Base-by-base conservation (phyloP, 2,797 vertebrate species). In the Oophaga sylvatica region DNA sequence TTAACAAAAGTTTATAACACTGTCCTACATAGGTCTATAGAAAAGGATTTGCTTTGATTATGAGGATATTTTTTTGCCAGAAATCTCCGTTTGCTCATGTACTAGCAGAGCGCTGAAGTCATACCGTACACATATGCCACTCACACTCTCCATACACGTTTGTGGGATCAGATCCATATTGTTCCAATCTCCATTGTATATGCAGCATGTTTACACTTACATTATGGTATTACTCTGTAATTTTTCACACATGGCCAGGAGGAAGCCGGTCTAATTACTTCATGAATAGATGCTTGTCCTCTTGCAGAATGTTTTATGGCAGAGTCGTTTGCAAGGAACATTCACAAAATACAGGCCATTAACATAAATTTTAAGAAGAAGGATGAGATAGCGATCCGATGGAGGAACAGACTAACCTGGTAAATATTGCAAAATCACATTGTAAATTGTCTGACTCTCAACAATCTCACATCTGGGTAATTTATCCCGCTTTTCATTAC, bases 111-210 rank as follows among this genome's bases (percentile, higher is more conserved):
- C 16, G 2, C 81, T 19, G 0, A 45, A 81, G 62, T 63, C 88
- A 62, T 84, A 68, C 81, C 13, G 88, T 65, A 90, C 86, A 26
- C 0, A 79, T 73, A n/a, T 91, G 89, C 89, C 85, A 91, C 80
- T 92, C 45, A 13, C 88, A n/a, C 35, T 85, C 68, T 88, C 80
- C 81, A 75, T 89, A 85, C 62, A 91, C 88, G 87, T 92, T 87
- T 81, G 41, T 78, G 63, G 68, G 70, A 85, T 85, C 56, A 89
- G 86, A 87, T 87, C 85, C 90, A 90, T 87, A 80, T 89, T 86
- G 89, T 92, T 88, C 87, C 89, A 88, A 90, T 84, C 80, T 91
- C 19, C 26, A 85, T n/a, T 79, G 78, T 87, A 62, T 0, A 0
- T 83, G 77, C 87, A 91, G 82, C 82, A 65, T 91, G 3, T 90